These are phyloP conservation scores for Blennius ocellaris DNA, from an alignment of 2,113 vertebrate genomes.

Conservation along the genomic window DNA sequence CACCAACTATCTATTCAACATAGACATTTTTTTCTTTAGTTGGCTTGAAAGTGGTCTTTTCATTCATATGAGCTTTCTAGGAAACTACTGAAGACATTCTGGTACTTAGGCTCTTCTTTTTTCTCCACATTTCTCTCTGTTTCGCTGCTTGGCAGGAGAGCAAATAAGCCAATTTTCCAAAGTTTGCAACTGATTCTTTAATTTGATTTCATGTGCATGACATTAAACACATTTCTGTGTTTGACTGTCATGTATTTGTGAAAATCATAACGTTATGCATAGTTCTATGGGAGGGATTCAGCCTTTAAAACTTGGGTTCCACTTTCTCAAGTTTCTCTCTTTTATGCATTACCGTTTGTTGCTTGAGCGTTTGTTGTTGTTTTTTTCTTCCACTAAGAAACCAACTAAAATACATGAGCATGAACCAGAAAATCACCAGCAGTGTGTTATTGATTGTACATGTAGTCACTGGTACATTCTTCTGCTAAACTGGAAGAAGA, in stretches of 20 bases:
- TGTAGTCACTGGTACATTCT: constrained; percentile 41
- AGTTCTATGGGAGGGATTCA: constrained; percentile 70
- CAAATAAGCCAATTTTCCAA: constrained; percentile 5
- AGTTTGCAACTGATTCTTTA: neutral
- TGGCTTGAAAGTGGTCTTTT: neutral
- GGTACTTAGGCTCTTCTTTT: neutral
- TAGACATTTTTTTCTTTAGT: neutral
- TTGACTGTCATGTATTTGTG: constrained; percentile 14
- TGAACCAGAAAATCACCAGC: constrained; percentile 1
- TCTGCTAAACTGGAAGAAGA: constrained; percentile 45
- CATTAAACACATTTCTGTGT: constrained; percentile 22
- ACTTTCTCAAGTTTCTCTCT: constrained; percentile 45
- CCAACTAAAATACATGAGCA: neutral
- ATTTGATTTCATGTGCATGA: constrained; percentile 10
- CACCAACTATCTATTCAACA: too few relatives aligned
- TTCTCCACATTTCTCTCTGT: neutral
- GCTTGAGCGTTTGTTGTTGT: constrained; percentile 13
- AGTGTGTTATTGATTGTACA: constrained; percentile 49
- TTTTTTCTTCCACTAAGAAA: neutral
- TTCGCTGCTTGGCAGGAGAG: constrained; percentile 6
- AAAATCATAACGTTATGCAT: constrained; percentile 65
- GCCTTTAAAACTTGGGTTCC: constrained; percentile 45
- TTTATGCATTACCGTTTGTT: constrained; percentile 20
- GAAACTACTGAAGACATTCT: neutral
- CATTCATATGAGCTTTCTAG: neutral